phyloP scores from a whole-genome alignment of 2,113 vertebrate species.

The Gracilinanus agilis region DNA sequence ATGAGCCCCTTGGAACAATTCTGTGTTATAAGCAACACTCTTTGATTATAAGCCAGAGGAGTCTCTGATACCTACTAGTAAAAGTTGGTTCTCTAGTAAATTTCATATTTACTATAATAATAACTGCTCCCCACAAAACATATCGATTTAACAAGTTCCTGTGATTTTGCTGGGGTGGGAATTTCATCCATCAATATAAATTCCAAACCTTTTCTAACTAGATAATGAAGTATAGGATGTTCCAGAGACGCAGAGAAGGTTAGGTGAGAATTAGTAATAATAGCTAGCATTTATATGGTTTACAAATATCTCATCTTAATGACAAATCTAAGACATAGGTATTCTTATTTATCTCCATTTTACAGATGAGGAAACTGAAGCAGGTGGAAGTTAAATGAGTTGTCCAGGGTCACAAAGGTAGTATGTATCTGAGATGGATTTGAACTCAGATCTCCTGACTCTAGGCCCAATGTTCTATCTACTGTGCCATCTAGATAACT shows the following conservation, averaged over 20 bases:
- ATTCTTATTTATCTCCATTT: background rate
- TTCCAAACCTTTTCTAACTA: background rate
- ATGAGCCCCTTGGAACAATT: background rate
- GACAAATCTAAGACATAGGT: background rate
- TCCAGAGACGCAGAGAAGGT: background rate
- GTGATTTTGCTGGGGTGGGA: background rate
- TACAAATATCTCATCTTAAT: background rate
- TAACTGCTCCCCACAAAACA: background rate
- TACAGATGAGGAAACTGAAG: background rate
- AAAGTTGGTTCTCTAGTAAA: background rate
- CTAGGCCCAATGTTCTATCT: background rate
- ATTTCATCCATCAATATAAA: background rate
- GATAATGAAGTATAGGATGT: background rate
- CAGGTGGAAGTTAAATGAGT: background rate
- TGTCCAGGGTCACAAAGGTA: background rate
- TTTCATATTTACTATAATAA: background rate
- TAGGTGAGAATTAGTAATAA: background rate
- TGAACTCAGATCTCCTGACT: background rate
- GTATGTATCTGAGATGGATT: background rate
- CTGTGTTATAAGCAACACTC: background rate
- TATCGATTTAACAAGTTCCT: background rate
- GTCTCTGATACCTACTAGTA: background rate
- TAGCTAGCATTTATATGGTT: background rate
- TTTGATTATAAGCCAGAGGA: background rate
- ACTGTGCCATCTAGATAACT: background rate